Evolutionary conservation across 2,113 vertebrate genomes (phyloP), one percentile per base, ranked within the genome.

Genomic region (Falcunculus frontatus): DNA sequence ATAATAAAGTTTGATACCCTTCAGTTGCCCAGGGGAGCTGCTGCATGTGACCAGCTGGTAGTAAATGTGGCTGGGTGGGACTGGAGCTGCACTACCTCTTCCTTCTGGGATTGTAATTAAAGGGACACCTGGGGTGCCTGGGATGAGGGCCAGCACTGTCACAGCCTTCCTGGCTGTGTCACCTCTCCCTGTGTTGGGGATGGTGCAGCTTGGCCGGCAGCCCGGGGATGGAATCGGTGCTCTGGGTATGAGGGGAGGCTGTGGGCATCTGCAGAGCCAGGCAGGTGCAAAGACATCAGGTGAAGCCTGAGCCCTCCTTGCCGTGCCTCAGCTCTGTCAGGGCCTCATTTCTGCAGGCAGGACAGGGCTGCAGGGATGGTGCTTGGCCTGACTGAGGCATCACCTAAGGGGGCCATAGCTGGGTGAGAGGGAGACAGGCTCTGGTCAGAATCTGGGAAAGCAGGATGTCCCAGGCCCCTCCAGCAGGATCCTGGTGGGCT

Each of bases 1-100:
- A 47, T 82, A 98, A 97, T 98, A 98, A 98, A 97, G 62, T 94
- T 83, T 89, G 94, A 95, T 92, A 96, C 91, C 95, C 96, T 96
- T 95, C 83, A 46, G 44, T 73, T 80, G 82, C 56, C 33, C 13
- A 7, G 70, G 42, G 37, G 21, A 11, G 80, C 29, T 62, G 57
- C 91, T 95, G 49, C 10, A 2, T 50, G 37, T 69, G 60, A 35
- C 29, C 47, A 44, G 30, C 52, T 39, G 33, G 5, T 13, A 44
- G 23, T 44, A 16, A 9, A 26, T 25, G 59, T 37, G 50, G 30
- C 42, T 57, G 62, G 37, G 10, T 11, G 25, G 8, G 84, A 26
- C 44, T 19, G 55, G 47, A 55, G 41, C 79, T 56, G 65, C 42
- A 74, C 67, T 68, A 35, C 46, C 37, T 67, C 20, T 27, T 69